Base-by-base conservation (phyloP, 1,140 invertebrate genomes). In the Apis cerana region DNA sequence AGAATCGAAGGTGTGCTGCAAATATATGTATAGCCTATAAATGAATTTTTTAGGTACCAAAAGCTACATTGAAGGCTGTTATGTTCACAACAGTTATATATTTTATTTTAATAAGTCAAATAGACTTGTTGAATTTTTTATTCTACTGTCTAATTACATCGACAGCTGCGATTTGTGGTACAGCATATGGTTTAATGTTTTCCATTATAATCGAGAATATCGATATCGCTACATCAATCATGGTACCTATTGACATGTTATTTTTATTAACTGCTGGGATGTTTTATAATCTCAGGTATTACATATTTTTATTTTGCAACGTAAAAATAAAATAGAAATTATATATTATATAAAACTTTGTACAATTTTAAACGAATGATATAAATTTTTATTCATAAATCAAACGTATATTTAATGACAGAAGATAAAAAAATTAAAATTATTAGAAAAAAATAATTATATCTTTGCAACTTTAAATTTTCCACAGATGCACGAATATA, bases 221-320 rank as follows among this genome's bases (percentile, higher is more conserved):
- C 58, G 84, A 86, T 5, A 71, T 91, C 12, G 69, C 74, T 8
- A 79, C 85, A 2, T 62, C 71, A 4, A 82, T 90, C 54, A 90
- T 90, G 89, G 83, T 87, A 52, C 88, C 85, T 7, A 61, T 91
- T 59, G 89, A 91, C 65, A 61, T 90, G 54, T n/a, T 89, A 19
- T 78, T 88, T 9, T n/a, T 90, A 2, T 19, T 90, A 17, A 91
- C 84, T 68, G 82, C 89, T 21, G 90, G 90, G 1, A 83, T 90
- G 58, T 91, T 85, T 74, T 90, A 89, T 72, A 91, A 88, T 85
- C 65, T 91, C 33, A 89, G 89, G 89, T 90, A 82, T 10, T 12
- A 15, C 10, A 23, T 23, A 1, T 3, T 48, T 48, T n/a, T 59
- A n/a, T 11, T n/a, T 21, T n/a, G 8, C 50, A 0, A 54, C 4